Evolutionary conservation across 2,888 invertebrate species (phyloP), one percentile per base, ranked within the genome.

Genomic region (Scaptomyza polygonia): DNA sequence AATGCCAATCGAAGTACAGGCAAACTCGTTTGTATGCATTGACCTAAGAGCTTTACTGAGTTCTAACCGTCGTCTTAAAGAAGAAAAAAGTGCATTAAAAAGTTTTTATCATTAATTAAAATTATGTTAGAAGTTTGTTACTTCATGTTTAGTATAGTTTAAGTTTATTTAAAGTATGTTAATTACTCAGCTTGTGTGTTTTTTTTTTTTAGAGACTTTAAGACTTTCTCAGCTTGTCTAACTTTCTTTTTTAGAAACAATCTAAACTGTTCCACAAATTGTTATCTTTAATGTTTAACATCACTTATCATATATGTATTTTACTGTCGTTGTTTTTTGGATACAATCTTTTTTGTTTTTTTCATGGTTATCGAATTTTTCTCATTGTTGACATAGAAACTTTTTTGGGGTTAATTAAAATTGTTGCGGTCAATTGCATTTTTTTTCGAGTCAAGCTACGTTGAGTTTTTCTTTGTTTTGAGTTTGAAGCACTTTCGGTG

Each of bases 351-450:
- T 8, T 9, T 1, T 14, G 3, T 51, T 75, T 40, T 21, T 75
- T 40, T 21, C 21, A 21, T 21, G 21, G 49, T 62, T 56, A 49
- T 61, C 48, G 29, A 25, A 43, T 72, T 59, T 63, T 32, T 32
- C 21, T 36, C 34, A 36, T 64, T 49, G 62, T 70, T 58, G 59
- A 72, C 72, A 77, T 61, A 77, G 47, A 21, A 32, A n/a, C n/a
- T n/a, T 18, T 42, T 61, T 54, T 48, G 21, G 61, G 47, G 48
- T 36, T 71, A 44, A 79, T 79, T 77, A 64, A 75, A 79, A 68
- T 66, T 59, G 61, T 57, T 80, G 62, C 68, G 80, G 67, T 79
- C 77, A 78, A 80, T 70, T 78, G 70, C 52, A 53, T 63, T 77
- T 65, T 43, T n/a, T n/a, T n/a, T n/a, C n/a, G 48, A 57, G 73